phyloP scores from a whole-genome alignment of 1,140 invertebrate species.

The Habropoda laboriosa region DNA sequence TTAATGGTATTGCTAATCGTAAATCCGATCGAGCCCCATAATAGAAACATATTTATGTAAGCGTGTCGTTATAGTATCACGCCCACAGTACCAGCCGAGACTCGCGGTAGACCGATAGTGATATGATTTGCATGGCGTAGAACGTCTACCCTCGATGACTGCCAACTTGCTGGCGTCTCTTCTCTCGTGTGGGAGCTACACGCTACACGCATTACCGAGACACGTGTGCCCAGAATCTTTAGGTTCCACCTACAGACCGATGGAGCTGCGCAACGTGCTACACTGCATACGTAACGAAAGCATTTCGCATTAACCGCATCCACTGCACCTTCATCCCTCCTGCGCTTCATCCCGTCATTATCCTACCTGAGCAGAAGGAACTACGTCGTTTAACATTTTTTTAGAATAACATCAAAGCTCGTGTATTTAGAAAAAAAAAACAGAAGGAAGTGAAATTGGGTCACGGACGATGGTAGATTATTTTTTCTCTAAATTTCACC shows the following conservation, averaged over 20 bases:
- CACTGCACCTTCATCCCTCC: constrained; percentile 21
- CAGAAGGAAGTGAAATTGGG: too few relatives aligned
- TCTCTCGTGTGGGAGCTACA: constrained; percentile 50
- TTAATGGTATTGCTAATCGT: constrained; percentile 37
- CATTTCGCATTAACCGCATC: constrained; percentile 62
- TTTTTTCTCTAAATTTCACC: too few relatives aligned
- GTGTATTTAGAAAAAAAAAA: too few relatives aligned
- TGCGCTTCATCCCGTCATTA: constrained; percentile 36
- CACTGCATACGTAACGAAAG: constrained; percentile 76
- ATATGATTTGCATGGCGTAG: constrained; percentile 79
- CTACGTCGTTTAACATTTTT: not conserved
- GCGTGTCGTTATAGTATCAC: constrained; percentile 56
- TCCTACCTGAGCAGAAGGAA: not conserved
- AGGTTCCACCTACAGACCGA: constrained; percentile 50
- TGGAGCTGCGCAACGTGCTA: constrained; percentile 67
- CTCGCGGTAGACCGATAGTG: constrained; percentile 65
- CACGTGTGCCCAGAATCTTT: constrained; percentile 55
- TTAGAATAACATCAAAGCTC: too few relatives aligned
- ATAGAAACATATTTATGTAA: constrained; percentile 63
- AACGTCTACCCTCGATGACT: constrained; percentile 62
- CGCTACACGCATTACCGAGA: constrained; percentile 58
- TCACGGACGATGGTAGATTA: too few relatives aligned
- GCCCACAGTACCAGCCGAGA: constrained; percentile 38
- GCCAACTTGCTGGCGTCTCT: constrained; percentile 63
- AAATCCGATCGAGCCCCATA: constrained; percentile 52